These are phyloP conservation scores for Hypsibius dujardini DNA, from an alignment of 1,140 invertebrate species.

Conservation along the genomic window DNA sequence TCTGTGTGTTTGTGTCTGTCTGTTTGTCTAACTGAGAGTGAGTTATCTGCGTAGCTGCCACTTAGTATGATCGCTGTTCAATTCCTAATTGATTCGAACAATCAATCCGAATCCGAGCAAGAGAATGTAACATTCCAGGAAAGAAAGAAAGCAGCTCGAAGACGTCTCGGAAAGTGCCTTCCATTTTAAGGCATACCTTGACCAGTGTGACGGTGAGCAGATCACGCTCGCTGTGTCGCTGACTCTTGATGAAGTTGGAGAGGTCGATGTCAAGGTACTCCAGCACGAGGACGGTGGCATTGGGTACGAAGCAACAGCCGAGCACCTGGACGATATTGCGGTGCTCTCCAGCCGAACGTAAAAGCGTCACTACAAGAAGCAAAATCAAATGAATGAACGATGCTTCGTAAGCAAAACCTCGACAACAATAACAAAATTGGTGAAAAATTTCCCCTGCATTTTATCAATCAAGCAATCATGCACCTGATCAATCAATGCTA, in stretches of 20 bases:
- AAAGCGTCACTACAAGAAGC: neutral
- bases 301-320: neutral
- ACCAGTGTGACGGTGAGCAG: too few relatives aligned
- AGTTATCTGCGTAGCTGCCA: too few relatives aligned
- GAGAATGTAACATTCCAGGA: neutral
- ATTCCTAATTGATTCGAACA: too few relatives aligned
- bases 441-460: too few relatives aligned
- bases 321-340: neutral
- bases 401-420: neutral
- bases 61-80: too few relatives aligned
- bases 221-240: neutral
- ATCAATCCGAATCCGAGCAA: neutral
- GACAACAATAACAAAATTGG: neutral
- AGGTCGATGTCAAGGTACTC: slow-evolving; percentile 3
- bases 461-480: too few relatives aligned
- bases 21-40: too few relatives aligned
- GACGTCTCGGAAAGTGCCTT: too few relatives aligned
- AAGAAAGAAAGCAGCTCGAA: neutral
- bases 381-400: neutral
- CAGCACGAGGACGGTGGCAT: neutral
- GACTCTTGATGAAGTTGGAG: neutral
- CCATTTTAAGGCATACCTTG: too few relatives aligned
- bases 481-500: too few relatives aligned
- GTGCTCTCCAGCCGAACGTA: neutral
- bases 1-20: too few relatives aligned